Conservation (phyloP, 2,797 vertebrate species). For the Acestrorhynchus altus region DNA sequence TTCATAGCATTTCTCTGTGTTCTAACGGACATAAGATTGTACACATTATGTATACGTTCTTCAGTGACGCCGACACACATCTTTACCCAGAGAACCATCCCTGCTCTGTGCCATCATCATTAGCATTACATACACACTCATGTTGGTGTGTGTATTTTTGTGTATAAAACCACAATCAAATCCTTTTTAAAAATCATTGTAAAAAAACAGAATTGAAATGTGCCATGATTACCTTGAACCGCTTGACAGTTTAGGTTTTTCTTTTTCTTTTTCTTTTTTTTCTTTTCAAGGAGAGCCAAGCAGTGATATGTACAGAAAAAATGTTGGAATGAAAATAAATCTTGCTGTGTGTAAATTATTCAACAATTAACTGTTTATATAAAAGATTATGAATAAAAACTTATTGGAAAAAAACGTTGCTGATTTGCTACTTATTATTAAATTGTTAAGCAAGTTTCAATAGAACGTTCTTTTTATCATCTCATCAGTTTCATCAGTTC, state of each 20-base stretch:
- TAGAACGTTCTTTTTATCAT: no score
- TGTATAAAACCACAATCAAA: constrained; percentile 55
- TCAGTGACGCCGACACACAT: not conserved
- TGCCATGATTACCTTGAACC: constrained; percentile 82
- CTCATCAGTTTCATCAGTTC: no score
- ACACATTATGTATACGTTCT: not conserved
- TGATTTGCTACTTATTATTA: not conserved
- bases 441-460: no score
- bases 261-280: not conserved
- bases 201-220: constrained; percentile 63
- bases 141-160: constrained; percentile 37
- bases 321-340: constrained; percentile 85
- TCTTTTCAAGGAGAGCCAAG: constrained; percentile 90
- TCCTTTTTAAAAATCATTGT: constrained; percentile 8
- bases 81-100: not conserved
- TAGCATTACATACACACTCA: constrained; percentile 61
- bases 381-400: constrained; percentile 93
- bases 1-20: no score
- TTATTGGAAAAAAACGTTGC: constrained; percentile 78
- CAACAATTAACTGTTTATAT: constrained; percentile 98
- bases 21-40: no score
- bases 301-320: constrained; percentile 88
- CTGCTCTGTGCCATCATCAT: constrained; percentile 76
- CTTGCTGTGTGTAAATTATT: constrained; percentile 95
- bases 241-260: constrained; percentile 86